Conservation (phyloP, 2,113 vertebrate species). For the Panthera leo region DNA sequence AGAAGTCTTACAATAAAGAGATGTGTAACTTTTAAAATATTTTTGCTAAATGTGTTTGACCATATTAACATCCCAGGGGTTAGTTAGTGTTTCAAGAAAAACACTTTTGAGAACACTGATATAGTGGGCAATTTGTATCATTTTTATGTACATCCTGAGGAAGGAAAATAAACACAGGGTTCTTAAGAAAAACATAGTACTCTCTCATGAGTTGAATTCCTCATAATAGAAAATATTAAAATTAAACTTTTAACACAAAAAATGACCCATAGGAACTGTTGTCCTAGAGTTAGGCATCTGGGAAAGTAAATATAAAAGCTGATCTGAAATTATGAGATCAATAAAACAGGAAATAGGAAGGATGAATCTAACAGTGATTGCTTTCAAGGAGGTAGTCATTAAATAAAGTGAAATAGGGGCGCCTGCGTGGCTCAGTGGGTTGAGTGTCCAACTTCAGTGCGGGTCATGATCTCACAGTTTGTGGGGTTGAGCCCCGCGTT, state of each 20-base stretch:
- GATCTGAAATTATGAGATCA: not conserved
- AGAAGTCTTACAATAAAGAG: not conserved
- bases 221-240: not conserved
- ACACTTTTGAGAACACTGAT: not conserved
- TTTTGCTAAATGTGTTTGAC: not conserved
- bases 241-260: not conserved
- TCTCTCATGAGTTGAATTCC: not conserved
- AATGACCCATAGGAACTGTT: not conserved
- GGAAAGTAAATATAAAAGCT: slow-evolving; percentile 10
- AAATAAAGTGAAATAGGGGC: not conserved
- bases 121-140: not conserved
- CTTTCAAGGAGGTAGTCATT: not conserved
- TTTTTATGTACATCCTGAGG: not conserved
- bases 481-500: no score
- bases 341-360: not conserved
- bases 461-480: no score
- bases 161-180: not conserved
- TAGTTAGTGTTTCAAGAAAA: not conserved
- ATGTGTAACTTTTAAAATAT: not conserved
- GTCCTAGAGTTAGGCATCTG: not conserved
- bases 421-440: no score
- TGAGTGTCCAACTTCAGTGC: no score
- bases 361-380: not conserved
- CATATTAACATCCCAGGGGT: not conserved
- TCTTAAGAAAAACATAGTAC: not conserved